A percentile compares a stretch with the other conserved stretches of the same genome.
phyloP scores from a whole-genome alignment of 2,888 invertebrate genomes.

The Aproaerema taeniolella region DNA sequence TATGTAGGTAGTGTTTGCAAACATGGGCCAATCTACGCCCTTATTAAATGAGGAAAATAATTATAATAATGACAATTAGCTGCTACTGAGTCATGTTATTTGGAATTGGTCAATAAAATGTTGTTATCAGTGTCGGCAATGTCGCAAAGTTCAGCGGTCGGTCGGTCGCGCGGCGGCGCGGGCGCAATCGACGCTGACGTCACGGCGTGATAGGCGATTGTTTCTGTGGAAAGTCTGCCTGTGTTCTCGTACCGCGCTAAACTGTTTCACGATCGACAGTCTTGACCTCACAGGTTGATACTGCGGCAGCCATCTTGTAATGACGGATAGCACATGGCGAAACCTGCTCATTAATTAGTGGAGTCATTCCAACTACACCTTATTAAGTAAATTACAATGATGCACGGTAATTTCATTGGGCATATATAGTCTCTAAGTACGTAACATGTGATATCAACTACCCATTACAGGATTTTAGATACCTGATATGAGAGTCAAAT shows the following conservation, averaged over 20 bases:
- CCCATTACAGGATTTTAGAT: too few relatives aligned
- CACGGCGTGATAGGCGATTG: conserved; percentile 50
- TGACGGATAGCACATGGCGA: conserved; percentile 5
- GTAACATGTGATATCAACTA: neutral
- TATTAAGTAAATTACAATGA: conserved; percentile 12
- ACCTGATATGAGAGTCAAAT: conserved; percentile 26
- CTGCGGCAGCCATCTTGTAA: conserved; percentile 11
- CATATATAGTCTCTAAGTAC: neutral
- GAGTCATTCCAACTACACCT: neutral
- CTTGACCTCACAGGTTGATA: conserved; percentile 17
- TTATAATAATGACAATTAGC: too few relatives aligned
- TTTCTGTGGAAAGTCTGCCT: conserved; percentile 38
- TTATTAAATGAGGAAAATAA: too few relatives aligned
- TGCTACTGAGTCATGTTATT: conserved; percentile 27
- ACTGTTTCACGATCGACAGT: conserved; percentile 20
- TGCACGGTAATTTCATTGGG: conserved; percentile 22
- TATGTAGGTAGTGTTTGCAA: too few relatives aligned
- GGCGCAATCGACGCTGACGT: conserved; percentile 55
- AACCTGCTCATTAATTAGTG: conserved; percentile 5
- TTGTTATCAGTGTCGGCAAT: conserved; percentile 58
- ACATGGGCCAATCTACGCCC: too few relatives aligned
- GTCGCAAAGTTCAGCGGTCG: conserved; percentile 58
- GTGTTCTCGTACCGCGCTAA: conserved; percentile 16
- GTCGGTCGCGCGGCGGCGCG: conserved; percentile 26
- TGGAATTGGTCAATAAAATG: conserved; percentile 45